Evolutionary conservation across 2,888 invertebrate species (phyloP), one percentile per base, ranked within the genome.

Genomic region (Tiliacea citrago): DNA sequence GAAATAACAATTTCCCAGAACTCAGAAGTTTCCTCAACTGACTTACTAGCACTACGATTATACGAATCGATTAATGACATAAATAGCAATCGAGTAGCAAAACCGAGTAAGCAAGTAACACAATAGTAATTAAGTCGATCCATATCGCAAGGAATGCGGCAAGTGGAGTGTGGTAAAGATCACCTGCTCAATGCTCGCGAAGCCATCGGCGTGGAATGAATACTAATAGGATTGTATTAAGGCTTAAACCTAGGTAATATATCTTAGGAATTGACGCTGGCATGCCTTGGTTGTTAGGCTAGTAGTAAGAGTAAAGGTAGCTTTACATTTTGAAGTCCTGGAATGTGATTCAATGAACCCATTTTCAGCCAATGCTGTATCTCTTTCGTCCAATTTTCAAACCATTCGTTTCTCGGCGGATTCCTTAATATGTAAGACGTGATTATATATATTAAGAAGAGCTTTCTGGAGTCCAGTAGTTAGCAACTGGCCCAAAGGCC

Each of bases 131-230:
- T 88, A 88, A 87, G 80, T 86, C 85, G 84, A 90, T 84, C 88
- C 85, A 88, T 88, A 88, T 87, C 83, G 72, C 51, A 55, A 80
- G 91, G 92, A 91, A 93, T 93, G 93, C 86, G 84, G 82, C 87
- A 90, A 91, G 88, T 92, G 86, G 91, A 90, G 90, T 91, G 90
- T 81, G 88, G 88, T 88, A 90, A 90, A 92, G 91, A 93, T 92
- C 92, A 92, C 88, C 88, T 92, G 90, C 88, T 81, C 42, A 24
- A 6, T 62, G 76, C 55, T 83, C 55, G 82, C 82, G 67, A 29
- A 79, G 79, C 79, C 74, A 79, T 67, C 49, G 77, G 81, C 75
- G 76, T 76, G 86, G 79, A 73, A 80, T 72, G 86, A 85, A 85
- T 86, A 77, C 63, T 80, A 86, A 84, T 79, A 9, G 21, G 67